Conservation (phyloP, 2,113 vertebrate species). For the Guaruba guarouba region DNA sequence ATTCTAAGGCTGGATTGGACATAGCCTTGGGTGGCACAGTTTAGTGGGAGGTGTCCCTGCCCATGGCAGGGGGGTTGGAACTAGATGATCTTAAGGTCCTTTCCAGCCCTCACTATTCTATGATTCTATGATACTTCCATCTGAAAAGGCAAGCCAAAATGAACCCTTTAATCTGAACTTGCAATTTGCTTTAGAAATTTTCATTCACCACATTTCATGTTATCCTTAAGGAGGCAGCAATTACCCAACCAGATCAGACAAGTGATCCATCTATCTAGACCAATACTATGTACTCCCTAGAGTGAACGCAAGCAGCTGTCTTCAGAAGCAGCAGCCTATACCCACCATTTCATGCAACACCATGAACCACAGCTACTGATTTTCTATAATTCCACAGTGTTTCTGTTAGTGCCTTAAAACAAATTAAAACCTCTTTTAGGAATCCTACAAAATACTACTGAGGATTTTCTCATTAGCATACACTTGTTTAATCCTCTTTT, state of each 20-base stretch:
- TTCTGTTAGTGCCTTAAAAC: background rate
- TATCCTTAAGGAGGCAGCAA: background rate
- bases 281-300: background rate
- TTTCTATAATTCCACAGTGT: background rate
- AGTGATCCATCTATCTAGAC: background rate
- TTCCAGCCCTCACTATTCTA: no score
- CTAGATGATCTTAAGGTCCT: no score
- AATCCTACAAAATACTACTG: constrained; percentile 8
- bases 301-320: background rate
- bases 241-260: background rate
- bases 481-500: constrained; percentile 38
- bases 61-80: no score
- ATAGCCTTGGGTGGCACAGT: no score
- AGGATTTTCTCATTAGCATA: constrained; percentile 30
- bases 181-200: background rate
- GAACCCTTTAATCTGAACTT: background rate
- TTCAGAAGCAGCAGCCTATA: background rate
- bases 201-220: background rate
- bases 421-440: background rate
- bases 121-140: background rate
- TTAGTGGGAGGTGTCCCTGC: no score
- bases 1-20: background rate
- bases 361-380: background rate
- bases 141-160: background rate
- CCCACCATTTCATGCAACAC: background rate